Evolutionary conservation across 2,797 vertebrate species (phyloP).

Genomic region (Gambelia wislizenii): DNA sequence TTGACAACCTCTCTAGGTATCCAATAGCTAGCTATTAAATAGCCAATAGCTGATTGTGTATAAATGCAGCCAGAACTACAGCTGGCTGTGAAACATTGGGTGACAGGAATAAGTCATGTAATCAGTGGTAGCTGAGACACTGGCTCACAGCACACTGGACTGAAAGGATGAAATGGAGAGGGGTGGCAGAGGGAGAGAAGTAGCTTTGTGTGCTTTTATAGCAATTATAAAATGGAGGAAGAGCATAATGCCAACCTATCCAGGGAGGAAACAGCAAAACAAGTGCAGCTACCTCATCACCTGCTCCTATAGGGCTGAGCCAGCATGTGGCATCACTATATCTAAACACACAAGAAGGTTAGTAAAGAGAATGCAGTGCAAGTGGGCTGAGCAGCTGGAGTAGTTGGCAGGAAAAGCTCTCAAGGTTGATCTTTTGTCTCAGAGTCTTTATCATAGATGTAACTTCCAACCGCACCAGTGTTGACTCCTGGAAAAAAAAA

Average conservation of each 20-base stretch:
- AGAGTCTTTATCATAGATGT: constrained; percentile 96
- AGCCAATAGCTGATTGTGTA: not conserved
- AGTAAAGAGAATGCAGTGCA: constrained; percentile 52
- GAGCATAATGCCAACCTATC: constrained; percentile 31
- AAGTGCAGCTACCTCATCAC: constrained; percentile 54
- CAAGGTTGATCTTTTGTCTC: constrained; percentile 90
- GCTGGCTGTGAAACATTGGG: not conserved
- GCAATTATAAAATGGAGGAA: constrained; percentile 48
- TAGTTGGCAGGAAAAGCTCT: not conserved
- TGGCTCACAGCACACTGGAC: not conserved
- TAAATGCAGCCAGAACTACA: not conserved
- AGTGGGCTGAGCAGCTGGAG: not conserved
- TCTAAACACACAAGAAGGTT: constrained; percentile 51
- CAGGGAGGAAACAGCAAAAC: constrained; percentile 35
- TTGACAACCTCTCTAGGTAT: not conserved
- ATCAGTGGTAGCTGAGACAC: not conserved
- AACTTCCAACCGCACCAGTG: constrained; percentile 96
- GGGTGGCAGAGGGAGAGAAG: not conserved
- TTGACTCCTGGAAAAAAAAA: constrained; percentile 88
- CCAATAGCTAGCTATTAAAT: not conserved
- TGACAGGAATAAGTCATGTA: not conserved
- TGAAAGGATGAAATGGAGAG: not conserved
- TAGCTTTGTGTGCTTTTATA: constrained; percentile 56
- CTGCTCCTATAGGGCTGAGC: constrained; percentile 5
- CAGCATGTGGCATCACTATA: constrained; percentile 17